Base-by-base conservation (phyloP, 1,140 invertebrate species). In the Cephus cinctus region DNA sequence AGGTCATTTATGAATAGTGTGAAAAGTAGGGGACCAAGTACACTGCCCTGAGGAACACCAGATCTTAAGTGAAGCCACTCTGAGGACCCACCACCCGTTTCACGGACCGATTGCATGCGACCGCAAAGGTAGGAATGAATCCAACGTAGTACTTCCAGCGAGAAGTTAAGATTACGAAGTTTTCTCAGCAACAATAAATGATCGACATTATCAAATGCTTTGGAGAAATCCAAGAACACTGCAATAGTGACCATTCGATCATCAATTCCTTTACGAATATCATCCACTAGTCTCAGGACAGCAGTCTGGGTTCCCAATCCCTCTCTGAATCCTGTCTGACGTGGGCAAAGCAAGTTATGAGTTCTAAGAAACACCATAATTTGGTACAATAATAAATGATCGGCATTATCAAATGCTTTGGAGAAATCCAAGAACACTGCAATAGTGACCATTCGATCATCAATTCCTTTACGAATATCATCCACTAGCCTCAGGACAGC, bases 191-290 rank as follows among this genome's bases (percentile, higher is more conserved):
- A 16, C 34, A 35, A 16, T 6, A 6, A 5, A n/a, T 47, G 42
- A 22, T 46, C 16, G 4, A 50, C 40, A n/a, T n/a, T 50, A 34
- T 50, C 48, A 25, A 50, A 50, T 3, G 48, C 48, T 36, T 50
- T 50, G 5, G 11, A 18, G 14, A 50, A 19, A 35, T 50, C 48
- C 5, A 46, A 12, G 25, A 46, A 50, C 12, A 50, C 16, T 23
- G n/a, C n/a, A n/a, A n/a, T n/a, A n/a, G n/a, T n/a, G n/a, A n/a
- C n/a, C n/a, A n/a, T n/a, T n/a, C n/a, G 23, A 23, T 15, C 5
- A 23, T 50, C 32, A 16, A 50, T 15, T 9, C 14, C 42, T 1
- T 4, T 12, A 11, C 20, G 8, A n/a, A 50, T 16, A 34, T 35
- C 25, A 25, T 22, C 30, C 23, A 43, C 42, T n/a, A n/a, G n/a